Evolutionary conservation across 2,113 vertebrate genomes (phyloP).

Genomic region (Galbula dea): DNA sequence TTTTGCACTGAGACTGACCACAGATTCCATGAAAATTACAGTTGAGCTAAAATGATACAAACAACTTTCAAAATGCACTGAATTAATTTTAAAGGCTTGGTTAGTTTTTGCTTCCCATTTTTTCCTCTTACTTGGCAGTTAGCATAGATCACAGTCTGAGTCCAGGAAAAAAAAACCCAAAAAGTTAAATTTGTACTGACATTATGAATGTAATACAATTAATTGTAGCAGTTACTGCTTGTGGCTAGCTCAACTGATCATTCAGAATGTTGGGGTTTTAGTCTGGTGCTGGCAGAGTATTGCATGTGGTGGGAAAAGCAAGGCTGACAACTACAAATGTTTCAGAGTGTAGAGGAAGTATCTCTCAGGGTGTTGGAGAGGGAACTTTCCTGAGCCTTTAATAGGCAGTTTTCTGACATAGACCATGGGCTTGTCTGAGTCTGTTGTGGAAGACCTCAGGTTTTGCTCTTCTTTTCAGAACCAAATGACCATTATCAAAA

Average conservation of each 20-base stretch:
- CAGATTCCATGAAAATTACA: background rate
- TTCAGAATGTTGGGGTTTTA: background rate
- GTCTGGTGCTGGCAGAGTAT: background rate
- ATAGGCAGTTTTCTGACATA: background rate
- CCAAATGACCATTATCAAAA: background rate
- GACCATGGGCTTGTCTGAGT: background rate
- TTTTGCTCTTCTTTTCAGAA: background rate
- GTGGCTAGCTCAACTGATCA: background rate
- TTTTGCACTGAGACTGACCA: background rate
- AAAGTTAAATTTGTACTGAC: background rate
- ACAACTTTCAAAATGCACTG: background rate
- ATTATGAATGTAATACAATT: conserved; percentile 7
- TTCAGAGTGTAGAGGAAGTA: background rate
- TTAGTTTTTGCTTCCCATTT: conserved; percentile 12
- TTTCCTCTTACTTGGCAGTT: background rate
- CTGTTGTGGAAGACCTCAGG: background rate
- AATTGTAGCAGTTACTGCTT: conserved; percentile 2
- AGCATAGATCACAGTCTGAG: background rate
- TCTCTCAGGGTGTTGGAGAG: background rate
- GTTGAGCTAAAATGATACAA: background rate
- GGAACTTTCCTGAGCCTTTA: background rate
- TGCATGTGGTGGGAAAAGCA: background rate
- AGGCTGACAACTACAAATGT: background rate
- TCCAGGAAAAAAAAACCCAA: background rate
- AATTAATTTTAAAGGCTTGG: background rate